Evolutionary conservation across 2,888 invertebrate species (phyloP), one percentile per base, ranked within the genome.

Genomic region (Euplagia quadripunctaria): DNA sequence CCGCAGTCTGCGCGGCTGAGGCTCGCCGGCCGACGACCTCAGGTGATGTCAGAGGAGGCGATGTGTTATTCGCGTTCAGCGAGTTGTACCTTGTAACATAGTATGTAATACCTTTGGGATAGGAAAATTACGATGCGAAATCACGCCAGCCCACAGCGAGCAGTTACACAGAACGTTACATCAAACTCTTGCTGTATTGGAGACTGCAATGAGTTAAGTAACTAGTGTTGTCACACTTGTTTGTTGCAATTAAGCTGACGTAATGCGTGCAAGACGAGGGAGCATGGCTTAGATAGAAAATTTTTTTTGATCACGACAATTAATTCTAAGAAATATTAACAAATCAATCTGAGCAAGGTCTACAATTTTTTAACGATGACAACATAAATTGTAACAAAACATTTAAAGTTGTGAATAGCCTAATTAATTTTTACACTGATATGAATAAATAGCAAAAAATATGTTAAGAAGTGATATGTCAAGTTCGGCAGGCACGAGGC

Each of bases 401-500:
- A 79, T 74, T 73, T 73, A 68, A 75, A 71, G 78, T 80, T 73
- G 72, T 73, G 79, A 79, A 79, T 77, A 82, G 81, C 80, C 85
- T 83, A 85, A 83, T 82, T 85, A 84, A 81, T 81, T 79, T 82
- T 84, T 83, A 74, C 86, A 87, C 84, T 88, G 91, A 88, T 92
- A 90, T 88, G 86, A 89, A 88, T 89, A 87, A 87, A 88, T 87
- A 88, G 88, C 88, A 87, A 90, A 91, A 89, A 93, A 90, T 90
- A 87, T 91, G 89, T 90, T 87, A 90, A 91, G 90, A 92, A 90
- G 87, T 89, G 91, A 93, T 92, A 91, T 94, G 94, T 95, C 94
- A 95, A 94, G 94, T 94, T 94, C 94, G 94, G 92, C 89, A 89
- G 89, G 90, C 90, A 90, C 92, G 93, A 90, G 91, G 91, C 88